Conservation (phyloP, 2,113 vertebrate species). For the Trichechus manatus region DNA sequence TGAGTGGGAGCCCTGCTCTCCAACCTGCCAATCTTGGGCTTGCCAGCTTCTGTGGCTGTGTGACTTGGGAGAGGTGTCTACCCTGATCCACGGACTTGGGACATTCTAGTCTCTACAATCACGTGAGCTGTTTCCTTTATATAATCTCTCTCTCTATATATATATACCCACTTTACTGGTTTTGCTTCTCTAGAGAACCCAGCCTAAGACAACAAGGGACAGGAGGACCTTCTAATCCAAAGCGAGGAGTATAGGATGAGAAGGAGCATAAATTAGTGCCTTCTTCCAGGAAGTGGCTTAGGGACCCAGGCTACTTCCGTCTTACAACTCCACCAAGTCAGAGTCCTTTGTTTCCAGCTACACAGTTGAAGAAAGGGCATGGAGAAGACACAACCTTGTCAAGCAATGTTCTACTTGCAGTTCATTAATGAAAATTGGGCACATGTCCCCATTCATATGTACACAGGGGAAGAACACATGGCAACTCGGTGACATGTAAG, state of each 20-base stretch:
- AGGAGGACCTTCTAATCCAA: not conserved
- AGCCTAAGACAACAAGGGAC: not conserved
- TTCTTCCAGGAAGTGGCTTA: not conserved
- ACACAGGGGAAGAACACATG: not conserved
- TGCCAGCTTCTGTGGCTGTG: no score
- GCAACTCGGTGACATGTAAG: not conserved
- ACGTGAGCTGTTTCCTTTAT: no score
- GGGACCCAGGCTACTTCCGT: not conserved
- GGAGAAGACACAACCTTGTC: not conserved
- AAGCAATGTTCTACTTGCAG: not conserved
- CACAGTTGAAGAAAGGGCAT: not conserved
- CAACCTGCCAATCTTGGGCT: no score
- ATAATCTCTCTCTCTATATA: no score
- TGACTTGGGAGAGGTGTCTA: no score
- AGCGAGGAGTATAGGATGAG: not conserved
- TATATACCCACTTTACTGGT: no score
- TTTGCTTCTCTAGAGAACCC: no score
- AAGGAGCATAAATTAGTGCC: no score
- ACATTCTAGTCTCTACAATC: no score
- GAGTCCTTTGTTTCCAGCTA: not conserved
- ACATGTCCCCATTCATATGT: no score
- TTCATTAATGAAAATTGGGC: not conserved
- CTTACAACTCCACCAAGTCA: accelerated
- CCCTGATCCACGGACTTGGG: no score
- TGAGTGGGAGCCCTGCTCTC: no score